Conservation (phyloP, 2,888 invertebrate genomes). For the Ophion obscuratus region DNA sequence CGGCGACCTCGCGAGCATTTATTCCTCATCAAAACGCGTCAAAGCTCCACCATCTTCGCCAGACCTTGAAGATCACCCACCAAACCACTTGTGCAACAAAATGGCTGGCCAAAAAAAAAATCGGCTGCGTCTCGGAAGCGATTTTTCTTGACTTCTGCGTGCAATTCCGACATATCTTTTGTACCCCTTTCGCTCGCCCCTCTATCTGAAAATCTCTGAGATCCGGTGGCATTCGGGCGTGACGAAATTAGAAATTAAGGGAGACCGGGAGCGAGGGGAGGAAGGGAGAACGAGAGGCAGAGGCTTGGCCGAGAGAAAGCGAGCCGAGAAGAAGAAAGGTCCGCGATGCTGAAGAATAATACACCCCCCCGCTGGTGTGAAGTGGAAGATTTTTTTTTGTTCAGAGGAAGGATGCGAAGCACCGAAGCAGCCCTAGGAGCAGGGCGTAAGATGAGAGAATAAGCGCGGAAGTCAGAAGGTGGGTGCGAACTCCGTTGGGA, state of each 20-base stretch:
- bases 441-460: conserved; percentile 66
- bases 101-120: not conserved
- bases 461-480: conserved; percentile 64
- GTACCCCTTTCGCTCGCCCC: not conserved
- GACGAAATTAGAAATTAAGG: conserved; percentile 64
- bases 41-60: conserved; percentile 72
- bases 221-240: conserved; percentile 46
- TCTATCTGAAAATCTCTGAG: conserved; percentile 45
- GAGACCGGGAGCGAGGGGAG: conserved; percentile 10
- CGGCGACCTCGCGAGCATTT: conserved; percentile 24
- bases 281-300: not conserved
- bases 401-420: conserved; percentile 38
- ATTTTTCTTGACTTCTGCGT: conserved; percentile 10
- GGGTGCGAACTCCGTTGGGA: conserved; percentile 70
- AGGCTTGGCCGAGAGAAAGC: conserved; percentile 9
- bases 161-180: conserved; percentile 24
- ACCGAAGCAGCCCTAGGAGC: conserved; percentile 15
- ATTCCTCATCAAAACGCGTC: conserved; percentile 53
- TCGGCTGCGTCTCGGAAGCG: not conserved
- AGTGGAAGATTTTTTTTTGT: conserved; percentile 47
- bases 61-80: conserved; percentile 56
- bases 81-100: not conserved
- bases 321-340: conserved; percentile 19
- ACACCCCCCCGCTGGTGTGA: conserved; percentile 40
- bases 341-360: conserved; percentile 33